Evolutionary conservation across 2,797 vertebrate genomes (phyloP).

Genomic region (Platyrinchus mystaceus): DNA sequence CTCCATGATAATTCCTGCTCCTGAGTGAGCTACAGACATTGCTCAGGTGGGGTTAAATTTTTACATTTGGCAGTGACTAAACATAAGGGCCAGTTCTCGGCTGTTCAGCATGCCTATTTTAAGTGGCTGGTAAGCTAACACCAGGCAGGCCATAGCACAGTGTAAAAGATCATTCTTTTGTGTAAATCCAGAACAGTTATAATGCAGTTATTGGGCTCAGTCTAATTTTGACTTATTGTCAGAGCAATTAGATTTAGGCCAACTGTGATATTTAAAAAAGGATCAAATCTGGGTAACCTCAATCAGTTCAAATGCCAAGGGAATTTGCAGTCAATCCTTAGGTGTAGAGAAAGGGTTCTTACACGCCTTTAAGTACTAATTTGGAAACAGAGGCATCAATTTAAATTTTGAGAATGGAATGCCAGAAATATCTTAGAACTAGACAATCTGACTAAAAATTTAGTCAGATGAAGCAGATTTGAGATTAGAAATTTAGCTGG

Average conservation of each 20-base stretch:
- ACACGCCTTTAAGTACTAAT: background rate
- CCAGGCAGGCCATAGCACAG: background rate
- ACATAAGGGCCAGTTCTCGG: background rate
- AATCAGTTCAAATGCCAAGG: background rate
- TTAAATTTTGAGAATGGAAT: background rate
- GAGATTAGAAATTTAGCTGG: background rate
- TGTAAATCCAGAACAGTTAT: background rate
- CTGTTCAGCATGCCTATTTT: background rate
- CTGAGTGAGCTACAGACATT: background rate
- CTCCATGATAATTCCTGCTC: background rate
- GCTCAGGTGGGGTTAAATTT: background rate
- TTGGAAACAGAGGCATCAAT: background rate
- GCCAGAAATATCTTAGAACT: background rate
- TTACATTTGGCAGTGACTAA: background rate
- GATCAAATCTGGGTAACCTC: background rate
- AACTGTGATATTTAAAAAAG: background rate
- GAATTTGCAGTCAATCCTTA: background rate
- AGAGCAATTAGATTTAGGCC: background rate
- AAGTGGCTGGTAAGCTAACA: background rate
- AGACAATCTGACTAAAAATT: background rate
- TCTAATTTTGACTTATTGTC: background rate
- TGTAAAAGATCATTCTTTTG: background rate
- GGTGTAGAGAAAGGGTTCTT: background rate
- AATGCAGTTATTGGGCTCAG: background rate
- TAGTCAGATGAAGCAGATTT: background rate